phyloP scores from a whole-genome alignment of 2,797 vertebrate species.

The Parambassis ranga region DNA sequence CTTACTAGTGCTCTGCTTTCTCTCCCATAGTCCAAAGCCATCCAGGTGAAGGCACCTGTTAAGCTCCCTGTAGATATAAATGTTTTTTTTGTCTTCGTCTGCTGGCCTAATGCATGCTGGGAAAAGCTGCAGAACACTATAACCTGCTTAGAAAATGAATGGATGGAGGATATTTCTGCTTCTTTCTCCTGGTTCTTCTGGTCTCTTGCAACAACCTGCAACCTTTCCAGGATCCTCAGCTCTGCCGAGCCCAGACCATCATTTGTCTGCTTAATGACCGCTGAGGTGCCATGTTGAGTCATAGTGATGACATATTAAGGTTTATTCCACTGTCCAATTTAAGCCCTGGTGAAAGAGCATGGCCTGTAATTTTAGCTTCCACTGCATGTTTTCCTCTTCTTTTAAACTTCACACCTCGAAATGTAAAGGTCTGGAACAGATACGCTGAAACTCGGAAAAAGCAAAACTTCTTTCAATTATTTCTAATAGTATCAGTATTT shows the following conservation, averaged over 20 bases:
- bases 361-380: conserved; percentile 30
- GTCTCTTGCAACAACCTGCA: conserved; percentile 45
- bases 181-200: conserved; percentile 24
- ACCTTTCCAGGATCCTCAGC: conserved; percentile 34
- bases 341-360: conserved; percentile 24
- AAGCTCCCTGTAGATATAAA: background rate
- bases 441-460: too few species aligned
- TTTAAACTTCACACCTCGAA: background rate
- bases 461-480: too few species aligned
- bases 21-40: background rate
- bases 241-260: conserved; percentile 33
- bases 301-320: conserved; percentile 60
- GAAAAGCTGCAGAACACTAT: background rate
- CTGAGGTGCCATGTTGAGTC: conserved; percentile 59
- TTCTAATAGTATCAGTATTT: too few species aligned
- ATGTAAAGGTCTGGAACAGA: background rate
- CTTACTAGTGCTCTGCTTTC: background rate
- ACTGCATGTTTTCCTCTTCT: background rate
- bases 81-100: conserved; percentile 5
- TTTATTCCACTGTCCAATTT: conserved; percentile 59
- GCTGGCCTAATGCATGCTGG: background rate
- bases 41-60: background rate
- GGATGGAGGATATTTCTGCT: background rate
- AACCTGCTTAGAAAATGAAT: conserved; percentile 7
- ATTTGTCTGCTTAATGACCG: conserved; percentile 64